Evolutionary conservation across 2,888 invertebrate genomes (phyloP).

Genomic region (Rhorus exstirpatorius): DNA sequence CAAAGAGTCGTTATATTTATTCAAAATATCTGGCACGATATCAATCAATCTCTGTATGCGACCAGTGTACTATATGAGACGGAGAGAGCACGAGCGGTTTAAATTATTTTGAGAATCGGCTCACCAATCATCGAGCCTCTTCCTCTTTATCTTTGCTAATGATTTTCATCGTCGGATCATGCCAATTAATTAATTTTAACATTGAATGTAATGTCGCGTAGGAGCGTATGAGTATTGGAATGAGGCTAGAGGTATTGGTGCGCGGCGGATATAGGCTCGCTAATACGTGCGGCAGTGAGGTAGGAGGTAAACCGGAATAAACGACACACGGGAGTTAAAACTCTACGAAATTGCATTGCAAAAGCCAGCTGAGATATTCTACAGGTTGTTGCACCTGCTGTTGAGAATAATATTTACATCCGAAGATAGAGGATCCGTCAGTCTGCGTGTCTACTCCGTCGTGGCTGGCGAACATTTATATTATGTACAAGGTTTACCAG

Average conservation of each 20-base stretch:
- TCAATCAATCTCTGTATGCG: constrained; percentile 13
- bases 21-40: constrained; percentile 53
- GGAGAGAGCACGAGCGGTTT: not conserved
- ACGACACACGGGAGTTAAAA: not conserved
- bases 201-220: not conserved
- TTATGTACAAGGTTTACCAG: constrained; percentile 4
- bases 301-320: constrained; percentile 27
- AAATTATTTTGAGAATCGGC: constrained; percentile 48
- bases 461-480: constrained; percentile 31
- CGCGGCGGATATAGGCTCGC: not conserved
- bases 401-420: constrained; percentile 64
- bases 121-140: constrained; percentile 13
- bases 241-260: not conserved
- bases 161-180: constrained; percentile 1
- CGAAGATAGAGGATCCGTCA: constrained; percentile 51
- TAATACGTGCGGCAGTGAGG: not conserved
- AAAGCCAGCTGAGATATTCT: constrained; percentile 26
- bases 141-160: not conserved
- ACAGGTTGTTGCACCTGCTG: constrained; percentile 66
- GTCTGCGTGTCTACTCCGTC: constrained; percentile 54
- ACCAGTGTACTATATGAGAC: constrained; percentile 7
- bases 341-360: constrained; percentile 26
- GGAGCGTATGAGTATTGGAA: not conserved
- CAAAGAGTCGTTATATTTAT: constrained; percentile 52
- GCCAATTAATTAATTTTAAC: constrained; percentile 59